Evolutionary conservation across 2,888 invertebrate species (phyloP), one percentile per base, ranked within the genome.

Genomic region (Elysia crispata): DNA sequence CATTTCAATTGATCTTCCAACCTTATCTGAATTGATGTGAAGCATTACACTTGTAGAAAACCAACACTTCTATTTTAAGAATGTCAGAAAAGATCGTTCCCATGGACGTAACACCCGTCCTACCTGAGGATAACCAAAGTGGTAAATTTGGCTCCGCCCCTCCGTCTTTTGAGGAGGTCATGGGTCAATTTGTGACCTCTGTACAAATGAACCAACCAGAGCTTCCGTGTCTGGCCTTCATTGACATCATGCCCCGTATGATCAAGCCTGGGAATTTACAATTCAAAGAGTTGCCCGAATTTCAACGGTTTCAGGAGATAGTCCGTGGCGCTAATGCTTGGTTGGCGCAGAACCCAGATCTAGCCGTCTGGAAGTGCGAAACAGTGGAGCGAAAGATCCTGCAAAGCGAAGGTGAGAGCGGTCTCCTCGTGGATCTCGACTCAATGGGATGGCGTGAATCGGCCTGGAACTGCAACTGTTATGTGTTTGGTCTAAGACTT

Each of bases 241-340:
- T 87, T 15, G 88, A 88, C 75, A 87, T 89, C 50, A 87, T 89
- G 88, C 89, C 89, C 0, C 67, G 85, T 20, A 82, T 86, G 30
- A 66, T 87, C 0, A 79, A 82, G 30, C 82, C 80, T 1, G 89
- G 88, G 18, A 84, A 87, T 75, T 85, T 89, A 1, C 78, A 81
- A 28, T 78, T 79, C 3, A 85, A 85, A 67, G 77, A 86, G 0
- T 31, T 83, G 11, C 89, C 89, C 1, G 83, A 78, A 11, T 89
- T 87, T 76, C 86, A 87, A 54, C 80, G 82, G 18, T 89, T 87
- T 80, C 86, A 86, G 88, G 83, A 83, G 28, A 83, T 85, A 30
- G 81, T 86, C 41, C 79, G 79, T 3, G 85, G 83, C 3, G 87
- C 86, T 13, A 87, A 87, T 72, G 50, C 82, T 50, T 88, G 88